Evolutionary conservation across 2,888 invertebrate genomes (phyloP).

Genomic region (Lamellibrachia columna): DNA sequence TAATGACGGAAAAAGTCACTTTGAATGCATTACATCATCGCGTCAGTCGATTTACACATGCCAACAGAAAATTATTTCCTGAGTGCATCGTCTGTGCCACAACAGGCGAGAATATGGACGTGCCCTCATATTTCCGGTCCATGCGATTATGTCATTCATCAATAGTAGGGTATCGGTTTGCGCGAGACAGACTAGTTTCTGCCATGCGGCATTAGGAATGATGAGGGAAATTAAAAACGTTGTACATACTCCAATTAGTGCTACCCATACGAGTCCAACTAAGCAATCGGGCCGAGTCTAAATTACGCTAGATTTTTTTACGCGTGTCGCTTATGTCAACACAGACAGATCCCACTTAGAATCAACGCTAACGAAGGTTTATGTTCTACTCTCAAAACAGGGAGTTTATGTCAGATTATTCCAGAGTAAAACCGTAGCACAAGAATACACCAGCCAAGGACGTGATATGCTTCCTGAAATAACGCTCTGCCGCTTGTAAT

Average conservation of each 20-base stretch:
- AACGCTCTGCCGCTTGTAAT: background rate
- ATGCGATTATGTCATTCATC: background rate
- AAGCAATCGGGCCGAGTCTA: background rate
- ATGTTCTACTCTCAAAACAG: background rate
- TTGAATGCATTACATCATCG: background rate
- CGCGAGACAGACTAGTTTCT: background rate
- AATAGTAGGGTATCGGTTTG: background rate
- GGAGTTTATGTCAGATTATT: background rate
- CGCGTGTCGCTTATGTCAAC: background rate
- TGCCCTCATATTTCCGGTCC: background rate
- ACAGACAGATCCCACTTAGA: background rate
- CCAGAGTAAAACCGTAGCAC: background rate
- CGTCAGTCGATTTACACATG: background rate
- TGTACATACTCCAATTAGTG: background rate
- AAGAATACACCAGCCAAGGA: background rate
- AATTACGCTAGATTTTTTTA: constrained; percentile 4
- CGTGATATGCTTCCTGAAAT: background rate
- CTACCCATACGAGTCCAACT: background rate
- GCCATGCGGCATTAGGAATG: background rate
- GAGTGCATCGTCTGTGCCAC: background rate
- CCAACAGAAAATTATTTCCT: background rate
- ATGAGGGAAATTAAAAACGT: background rate
- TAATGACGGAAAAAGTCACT: no score
- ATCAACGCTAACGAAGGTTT: background rate
- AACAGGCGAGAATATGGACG: background rate